Evolutionary conservation across 30 jellyfish, hydroid and myxozoan genomes (phyloP), one percentile per base, ranked within the genome.

Genomic region (Morbakka virulenta): DNA sequence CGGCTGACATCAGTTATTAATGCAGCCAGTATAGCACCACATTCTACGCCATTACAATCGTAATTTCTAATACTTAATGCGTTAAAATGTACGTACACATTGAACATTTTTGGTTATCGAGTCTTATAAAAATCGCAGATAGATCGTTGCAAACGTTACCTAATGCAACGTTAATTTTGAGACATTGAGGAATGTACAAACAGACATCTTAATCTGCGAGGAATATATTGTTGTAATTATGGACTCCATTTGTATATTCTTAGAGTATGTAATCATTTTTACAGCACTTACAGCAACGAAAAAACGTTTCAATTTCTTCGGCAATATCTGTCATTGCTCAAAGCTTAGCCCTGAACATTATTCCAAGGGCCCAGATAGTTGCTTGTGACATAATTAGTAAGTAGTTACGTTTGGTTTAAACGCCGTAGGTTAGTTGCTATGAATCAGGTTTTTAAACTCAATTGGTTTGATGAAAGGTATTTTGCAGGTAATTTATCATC

Each of bases 1-100:
- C 89, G 29, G 52, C 74, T 84, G 21, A 74, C 77, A 67, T 84
- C 95, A 3, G 83, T 80, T 13, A 74, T 75, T 4, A 84, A 74
- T n/a, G 70, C 72, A 29, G 66, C 53, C 3, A 89, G 89, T 30
- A 62, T 72, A 63, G 20, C 47, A 23, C 91, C 91, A 67, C 95
- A 84, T 12, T 14, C 35, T 2, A 67, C 64, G 62, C 95, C 74
- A 33, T 84, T 72, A 35, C 68, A 81, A 21, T 32, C 53, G 32
- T 50, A 67, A 6, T 13, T 2, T 20, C 72, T 76, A 14, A n/a
- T 31, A 24, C 64, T 32, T 62, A 81, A 14, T 4, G 80, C 79
- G 13, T 41, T 17, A 17, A 41, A 41, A 41, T 41, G 57, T 4
- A 41, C 13, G 17, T 41, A 41, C 9, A 17, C 57, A 9, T 41